Conservation (phyloP, 2,113 vertebrate genomes). For the Azemiops feae region DNA sequence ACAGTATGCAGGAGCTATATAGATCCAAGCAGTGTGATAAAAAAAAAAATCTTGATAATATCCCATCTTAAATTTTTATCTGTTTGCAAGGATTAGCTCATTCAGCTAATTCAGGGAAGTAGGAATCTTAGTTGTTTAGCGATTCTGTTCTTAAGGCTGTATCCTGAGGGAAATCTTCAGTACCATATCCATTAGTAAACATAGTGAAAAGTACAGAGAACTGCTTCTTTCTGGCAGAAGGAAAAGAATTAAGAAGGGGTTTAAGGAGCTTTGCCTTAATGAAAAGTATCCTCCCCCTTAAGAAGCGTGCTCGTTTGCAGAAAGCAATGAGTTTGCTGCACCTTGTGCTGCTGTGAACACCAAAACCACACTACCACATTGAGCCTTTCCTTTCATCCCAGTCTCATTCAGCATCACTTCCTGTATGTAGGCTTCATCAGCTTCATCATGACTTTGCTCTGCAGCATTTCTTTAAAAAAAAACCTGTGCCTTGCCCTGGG, state of each 20-base stretch:
- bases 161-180: conserved; percentile 60
- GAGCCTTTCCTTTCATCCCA: background rate
- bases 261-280: background rate
- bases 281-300: too few species aligned
- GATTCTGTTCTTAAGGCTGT: conserved; percentile 36
- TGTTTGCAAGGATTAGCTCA: conserved; percentile 66
- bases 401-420: background rate
- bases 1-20: background rate
- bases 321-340: background rate
- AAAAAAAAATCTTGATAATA: conserved; percentile 34
- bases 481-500: background rate
- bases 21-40: conserved; percentile 57
- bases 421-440: background rate
- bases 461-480: background rate
- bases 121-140: conserved; percentile 42
- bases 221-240: background rate
- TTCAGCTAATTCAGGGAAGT: conserved; percentile 38
- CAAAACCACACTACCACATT: background rate
- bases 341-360: background rate
- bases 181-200: conserved; percentile 32
- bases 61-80: conserved; percentile 60
- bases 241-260: background rate
- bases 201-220: conserved; percentile 27
- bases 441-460: background rate
- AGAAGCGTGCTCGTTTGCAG: background rate